Percentiles rank a stretch among this genome's conserved stretches.
These are phyloP conservation scores for Babyrousa celebensis DNA, from an alignment of 2,797 vertebrate genomes.

Conservation along the genomic window DNA sequence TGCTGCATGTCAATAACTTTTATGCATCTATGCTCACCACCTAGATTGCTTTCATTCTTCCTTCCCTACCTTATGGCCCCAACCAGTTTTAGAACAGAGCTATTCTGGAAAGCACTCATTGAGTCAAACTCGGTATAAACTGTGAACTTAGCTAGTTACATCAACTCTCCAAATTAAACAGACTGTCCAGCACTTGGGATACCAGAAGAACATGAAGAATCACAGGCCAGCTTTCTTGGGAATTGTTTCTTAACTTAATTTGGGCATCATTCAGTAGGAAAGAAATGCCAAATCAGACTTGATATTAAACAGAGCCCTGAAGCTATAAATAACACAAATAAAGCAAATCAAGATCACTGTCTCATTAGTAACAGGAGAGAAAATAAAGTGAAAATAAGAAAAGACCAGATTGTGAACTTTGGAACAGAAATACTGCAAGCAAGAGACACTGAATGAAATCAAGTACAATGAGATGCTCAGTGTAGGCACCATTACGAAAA, in stretches of 20 bases:
- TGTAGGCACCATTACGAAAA: constrained; percentile 49
- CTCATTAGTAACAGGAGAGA: constrained; percentile 80
- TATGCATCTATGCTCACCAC: not conserved
- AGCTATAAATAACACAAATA: constrained; percentile 82
- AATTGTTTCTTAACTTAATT: constrained; percentile 86
- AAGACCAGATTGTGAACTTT: constrained; percentile 75
- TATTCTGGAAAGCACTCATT: constrained; percentile 45
- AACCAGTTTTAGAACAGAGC: not conserved
- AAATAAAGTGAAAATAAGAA: constrained; percentile 72
- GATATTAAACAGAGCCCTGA: constrained; percentile 73
- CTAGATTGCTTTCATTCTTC: not conserved
- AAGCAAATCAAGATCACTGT: constrained; percentile 71
- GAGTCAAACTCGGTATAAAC: constrained; percentile 70
- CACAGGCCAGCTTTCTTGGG: constrained; percentile 74
- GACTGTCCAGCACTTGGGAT: constrained; percentile 61
- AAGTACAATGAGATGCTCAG: constrained; percentile 65
- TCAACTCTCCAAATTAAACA: constrained; percentile 82
- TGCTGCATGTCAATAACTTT: not conserved
- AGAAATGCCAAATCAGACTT: constrained; percentile 67
- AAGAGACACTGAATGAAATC: constrained; percentile 75
- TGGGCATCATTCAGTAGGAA: constrained; percentile 80
- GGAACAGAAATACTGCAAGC: constrained; percentile 69
- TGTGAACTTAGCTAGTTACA: constrained; percentile 61
- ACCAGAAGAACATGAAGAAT: constrained; percentile 72
- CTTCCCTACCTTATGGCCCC: not conserved